Conservation (phyloP, 2,113 vertebrate species). For the Sclerurus mexicanus region DNA sequence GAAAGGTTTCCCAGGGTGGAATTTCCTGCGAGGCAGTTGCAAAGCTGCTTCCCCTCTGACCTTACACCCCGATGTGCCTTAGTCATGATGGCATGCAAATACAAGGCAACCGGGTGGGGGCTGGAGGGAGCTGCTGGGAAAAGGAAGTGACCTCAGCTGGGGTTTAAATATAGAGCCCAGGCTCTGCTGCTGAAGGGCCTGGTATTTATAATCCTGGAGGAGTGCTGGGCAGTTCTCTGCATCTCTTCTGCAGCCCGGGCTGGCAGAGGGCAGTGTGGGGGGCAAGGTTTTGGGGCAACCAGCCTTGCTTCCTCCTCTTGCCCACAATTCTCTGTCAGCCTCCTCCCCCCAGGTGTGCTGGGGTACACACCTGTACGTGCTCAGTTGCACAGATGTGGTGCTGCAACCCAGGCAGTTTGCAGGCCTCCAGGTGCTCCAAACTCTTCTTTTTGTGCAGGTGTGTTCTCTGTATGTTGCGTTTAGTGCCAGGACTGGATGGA, state of each 20-base stretch:
- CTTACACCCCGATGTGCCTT: conserved; percentile 41
- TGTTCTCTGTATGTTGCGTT: background rate
- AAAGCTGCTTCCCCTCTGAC: background rate
- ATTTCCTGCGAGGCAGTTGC: conserved; percentile 47
- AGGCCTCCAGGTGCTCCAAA: background rate
- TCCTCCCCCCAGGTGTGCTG: background rate
- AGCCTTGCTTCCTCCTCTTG: background rate
- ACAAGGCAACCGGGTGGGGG: background rate
- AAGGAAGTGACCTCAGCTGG: conserved; percentile 52
- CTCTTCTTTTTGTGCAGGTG: background rate
- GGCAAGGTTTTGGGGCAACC: background rate
- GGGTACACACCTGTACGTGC: accelerated
- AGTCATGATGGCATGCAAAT: conserved; percentile 57
- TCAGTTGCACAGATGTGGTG: accelerated
- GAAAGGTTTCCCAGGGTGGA: conserved; percentile 53
- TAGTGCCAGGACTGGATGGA: background rate
- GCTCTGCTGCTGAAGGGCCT: background rate
- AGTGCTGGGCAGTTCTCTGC: background rate
- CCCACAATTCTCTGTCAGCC: accelerated
- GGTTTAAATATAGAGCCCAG: conserved; percentile 60
- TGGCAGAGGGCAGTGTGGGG: background rate
- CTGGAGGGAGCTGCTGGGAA: conserved; percentile 38
- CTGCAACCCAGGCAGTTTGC: background rate
- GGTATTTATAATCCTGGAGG: background rate
- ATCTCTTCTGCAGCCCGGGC: accelerated